Conservation (phyloP, 2,888 invertebrate genomes). For the Caenorhabditis wallacei region DNA sequence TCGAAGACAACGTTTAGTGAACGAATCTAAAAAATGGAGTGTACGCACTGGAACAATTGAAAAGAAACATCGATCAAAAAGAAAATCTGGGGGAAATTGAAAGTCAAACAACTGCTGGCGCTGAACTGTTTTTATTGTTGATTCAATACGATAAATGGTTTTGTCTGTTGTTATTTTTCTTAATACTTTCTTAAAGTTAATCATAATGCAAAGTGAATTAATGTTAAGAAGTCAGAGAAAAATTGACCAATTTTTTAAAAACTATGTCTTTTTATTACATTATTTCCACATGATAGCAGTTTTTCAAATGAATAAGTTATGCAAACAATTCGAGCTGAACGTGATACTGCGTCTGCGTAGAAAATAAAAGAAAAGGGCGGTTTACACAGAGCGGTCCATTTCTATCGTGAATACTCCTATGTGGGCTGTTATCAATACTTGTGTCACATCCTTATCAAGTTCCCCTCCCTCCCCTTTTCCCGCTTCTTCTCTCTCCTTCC, state of each 20-base stretch:
- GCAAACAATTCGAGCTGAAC: not conserved
- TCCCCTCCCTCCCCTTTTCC: slow-evolving; percentile 1
- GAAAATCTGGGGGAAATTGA: not conserved
- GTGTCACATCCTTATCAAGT: slow-evolving; percentile 3
- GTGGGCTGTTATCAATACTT: slow-evolving; percentile 9
- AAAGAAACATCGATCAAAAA: not conserved
- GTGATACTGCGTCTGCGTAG: not conserved
- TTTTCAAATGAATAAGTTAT: not conserved
- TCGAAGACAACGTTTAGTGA: slow-evolving; percentile 52
- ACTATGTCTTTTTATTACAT: too few species aligned
- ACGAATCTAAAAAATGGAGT: slow-evolving; percentile 46
- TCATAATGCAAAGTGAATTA: too few species aligned
- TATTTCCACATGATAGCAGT: not conserved
- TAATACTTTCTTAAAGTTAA: too few species aligned
- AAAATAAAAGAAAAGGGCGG: not conserved
- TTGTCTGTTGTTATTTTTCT: too few species aligned
- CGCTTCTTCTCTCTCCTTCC: not conserved
- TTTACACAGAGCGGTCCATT: slow-evolving; percentile 26
- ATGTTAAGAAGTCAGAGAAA: too few species aligned
- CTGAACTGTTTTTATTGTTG: too few species aligned
- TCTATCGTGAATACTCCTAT: slow-evolving; percentile 19
- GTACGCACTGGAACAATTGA: too few species aligned
- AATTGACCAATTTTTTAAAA: too few species aligned
- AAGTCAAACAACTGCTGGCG: too few species aligned
- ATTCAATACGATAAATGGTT: too few species aligned